A percentile compares a stretch with the other conserved stretches of the same genome.
phyloP scores from a whole-genome alignment of 2,888 invertebrate genomes.

The Hybos culiciformis region DNA sequence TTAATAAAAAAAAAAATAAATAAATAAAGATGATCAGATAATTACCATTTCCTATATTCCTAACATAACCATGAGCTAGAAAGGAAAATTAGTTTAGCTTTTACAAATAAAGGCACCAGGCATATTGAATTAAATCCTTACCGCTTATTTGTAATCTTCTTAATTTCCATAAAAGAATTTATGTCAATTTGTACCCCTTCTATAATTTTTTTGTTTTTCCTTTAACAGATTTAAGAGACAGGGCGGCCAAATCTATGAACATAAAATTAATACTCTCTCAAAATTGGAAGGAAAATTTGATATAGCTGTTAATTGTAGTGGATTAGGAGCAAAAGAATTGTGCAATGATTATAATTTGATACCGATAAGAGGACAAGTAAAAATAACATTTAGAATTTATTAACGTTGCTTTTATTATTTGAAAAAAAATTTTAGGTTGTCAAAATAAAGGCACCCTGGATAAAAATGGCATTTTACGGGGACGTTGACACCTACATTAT shows the following conservation, averaged over 20 bases:
- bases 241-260: conserved; percentile 48
- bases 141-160: no score
- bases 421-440: no score
- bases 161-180: neutral
- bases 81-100: no score
- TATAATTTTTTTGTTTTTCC: neutral
- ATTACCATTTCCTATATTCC: no score
- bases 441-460: conserved; percentile 78
- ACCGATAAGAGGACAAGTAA: conserved; percentile 71
- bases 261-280: conserved; percentile 44
- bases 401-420: no score
- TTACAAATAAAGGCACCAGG: no score
- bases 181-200: neutral
- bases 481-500: conserved; percentile 78
- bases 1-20: no score
- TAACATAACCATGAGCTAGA: no score
- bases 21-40: no score
- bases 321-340: conserved; percentile 64
- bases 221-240: conserved; percentile 39
- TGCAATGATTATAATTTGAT: conserved; percentile 62
- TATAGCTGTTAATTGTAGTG: conserved; percentile 72
- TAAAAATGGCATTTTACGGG: conserved; percentile 76
- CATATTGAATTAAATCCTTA: no score
- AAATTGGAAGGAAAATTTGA: conserved; percentile 48
- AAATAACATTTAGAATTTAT: no score